Conservation (phyloP, 2,888 invertebrate genomes). For the Heliothis peltigera region DNA sequence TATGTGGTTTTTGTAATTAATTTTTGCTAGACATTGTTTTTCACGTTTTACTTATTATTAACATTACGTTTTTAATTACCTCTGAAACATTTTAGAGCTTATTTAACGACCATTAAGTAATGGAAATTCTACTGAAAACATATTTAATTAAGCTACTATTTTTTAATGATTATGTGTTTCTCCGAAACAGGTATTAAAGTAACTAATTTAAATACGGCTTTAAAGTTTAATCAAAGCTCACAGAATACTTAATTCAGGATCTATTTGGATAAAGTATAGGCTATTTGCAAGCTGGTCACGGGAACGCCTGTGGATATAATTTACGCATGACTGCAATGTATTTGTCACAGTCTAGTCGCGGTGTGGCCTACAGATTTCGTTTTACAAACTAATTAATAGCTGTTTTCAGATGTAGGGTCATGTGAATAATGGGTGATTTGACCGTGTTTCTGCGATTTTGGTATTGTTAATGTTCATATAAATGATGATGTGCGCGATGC, state of each 20-base stretch:
- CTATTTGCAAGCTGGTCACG: not conserved
- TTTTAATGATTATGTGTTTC: too few species aligned
- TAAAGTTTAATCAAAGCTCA: not conserved
- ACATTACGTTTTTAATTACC: too few species aligned
- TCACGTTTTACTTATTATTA: too few species aligned
- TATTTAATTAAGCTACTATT: too few species aligned
- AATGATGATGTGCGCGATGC: too few species aligned
- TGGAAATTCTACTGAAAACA: too few species aligned
- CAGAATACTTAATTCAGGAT: not conserved
- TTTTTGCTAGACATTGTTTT: too few species aligned
- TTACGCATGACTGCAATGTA: conserved; percentile 1
- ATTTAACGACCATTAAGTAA: too few species aligned
- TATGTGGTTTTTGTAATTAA: not conserved
- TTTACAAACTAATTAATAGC: conserved; percentile 17
- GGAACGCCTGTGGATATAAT: conserved; percentile 8
- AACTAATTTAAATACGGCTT: not conserved
- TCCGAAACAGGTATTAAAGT: too few species aligned
- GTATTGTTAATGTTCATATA: not conserved
- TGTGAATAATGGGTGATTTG: not conserved
- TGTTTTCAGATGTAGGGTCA: not conserved
- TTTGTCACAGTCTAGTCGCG: conserved; percentile 19
- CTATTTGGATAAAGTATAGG: not conserved
- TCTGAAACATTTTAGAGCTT: too few species aligned
- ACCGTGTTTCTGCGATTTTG: not conserved
- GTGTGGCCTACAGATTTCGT: conserved; percentile 20